These are phyloP conservation scores for Linyphia triangularis DNA, from an alignment of 2,888 invertebrate genomes.

Conservation along the genomic window DNA sequence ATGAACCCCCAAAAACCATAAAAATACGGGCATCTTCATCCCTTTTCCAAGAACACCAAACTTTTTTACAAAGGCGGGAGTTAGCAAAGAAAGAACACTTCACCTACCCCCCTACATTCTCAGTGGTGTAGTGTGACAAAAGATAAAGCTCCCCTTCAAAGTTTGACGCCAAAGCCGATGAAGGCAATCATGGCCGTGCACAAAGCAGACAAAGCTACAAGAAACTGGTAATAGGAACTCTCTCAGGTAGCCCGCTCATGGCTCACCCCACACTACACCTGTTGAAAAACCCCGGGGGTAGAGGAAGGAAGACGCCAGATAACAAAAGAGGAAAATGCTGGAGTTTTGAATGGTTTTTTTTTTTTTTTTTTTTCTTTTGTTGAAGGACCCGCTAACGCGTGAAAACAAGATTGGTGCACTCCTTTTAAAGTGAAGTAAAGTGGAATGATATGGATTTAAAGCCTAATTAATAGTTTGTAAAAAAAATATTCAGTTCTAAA, in stretches of 20 bases:
- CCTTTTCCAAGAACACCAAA: neutral
- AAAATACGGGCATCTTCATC: neutral
- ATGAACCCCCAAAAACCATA: neutral
- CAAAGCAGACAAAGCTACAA: neutral
- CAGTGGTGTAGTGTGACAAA: conserved; percentile 5
- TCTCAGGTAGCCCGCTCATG: neutral
- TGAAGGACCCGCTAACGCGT: too few relatives aligned
- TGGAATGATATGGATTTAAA: too few relatives aligned
- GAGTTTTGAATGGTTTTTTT: too few relatives aligned
- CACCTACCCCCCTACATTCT: neutral
- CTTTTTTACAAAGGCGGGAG: neutral
- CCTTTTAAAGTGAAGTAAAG: too few relatives aligned
- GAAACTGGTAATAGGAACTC: neutral
- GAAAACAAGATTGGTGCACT: too few relatives aligned
- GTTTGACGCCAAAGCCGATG: conserved; percentile 15
- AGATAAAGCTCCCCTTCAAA: neutral
- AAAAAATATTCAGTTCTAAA: too few relatives aligned
- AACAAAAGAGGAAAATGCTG: neutral
- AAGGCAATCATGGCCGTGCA: conserved; percentile 3
- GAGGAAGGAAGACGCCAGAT: neutral
- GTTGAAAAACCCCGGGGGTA: neutral
- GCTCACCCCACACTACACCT: neutral
- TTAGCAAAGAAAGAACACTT: neutral
- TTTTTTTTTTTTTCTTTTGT: too few relatives aligned
- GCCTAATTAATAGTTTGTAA: too few relatives aligned